phyloP scores from a whole-genome alignment of 2,113 vertebrate genomes.

The Tyrannus savana region DNA sequence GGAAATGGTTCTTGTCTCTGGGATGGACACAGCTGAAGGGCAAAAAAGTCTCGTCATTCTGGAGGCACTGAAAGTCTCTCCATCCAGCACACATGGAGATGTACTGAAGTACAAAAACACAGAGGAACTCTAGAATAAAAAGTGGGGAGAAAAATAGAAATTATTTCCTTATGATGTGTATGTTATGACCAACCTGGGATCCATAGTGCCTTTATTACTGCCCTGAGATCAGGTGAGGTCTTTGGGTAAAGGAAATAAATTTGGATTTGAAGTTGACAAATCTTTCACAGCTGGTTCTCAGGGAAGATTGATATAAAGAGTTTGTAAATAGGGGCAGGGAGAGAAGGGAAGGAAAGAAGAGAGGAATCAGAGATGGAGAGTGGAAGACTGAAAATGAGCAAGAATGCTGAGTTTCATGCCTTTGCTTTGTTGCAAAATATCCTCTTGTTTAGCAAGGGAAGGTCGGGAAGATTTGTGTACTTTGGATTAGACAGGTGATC shows the following conservation, averaged over 20 bases:
- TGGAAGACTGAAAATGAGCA: slow-evolving; percentile 16
- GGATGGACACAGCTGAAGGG: not conserved
- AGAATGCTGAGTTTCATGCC: not conserved
- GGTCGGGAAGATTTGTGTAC: slow-evolving; percentile 22
- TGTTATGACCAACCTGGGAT: not conserved
- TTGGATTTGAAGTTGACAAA: not conserved
- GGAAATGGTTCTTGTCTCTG: not conserved
- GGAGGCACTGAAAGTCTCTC: not conserved
- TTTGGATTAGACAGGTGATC: slow-evolving; percentile 60
- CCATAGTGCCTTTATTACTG: not conserved
- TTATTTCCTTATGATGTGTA: not conserved
- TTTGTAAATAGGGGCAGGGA: not conserved
- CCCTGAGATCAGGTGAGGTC: not conserved
- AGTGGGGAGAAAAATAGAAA: fast-evolving
- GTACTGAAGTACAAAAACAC: not conserved
- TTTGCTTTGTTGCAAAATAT: slow-evolving; percentile 33
- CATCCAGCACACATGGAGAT: not conserved
- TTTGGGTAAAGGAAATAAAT: not conserved
- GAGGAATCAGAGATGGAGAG: not conserved
- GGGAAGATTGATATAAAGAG: not conserved
- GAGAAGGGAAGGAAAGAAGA: not conserved
- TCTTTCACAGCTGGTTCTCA: not conserved
- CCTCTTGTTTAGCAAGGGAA: slow-evolving; percentile 5
- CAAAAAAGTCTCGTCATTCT: not conserved
- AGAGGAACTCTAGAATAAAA: not conserved